A percentile compares a stretch with the other conserved stretches of the same genome.
phyloP scores from a whole-genome alignment of 2,888 invertebrate species.

The Hanleya hanleyi region DNA sequence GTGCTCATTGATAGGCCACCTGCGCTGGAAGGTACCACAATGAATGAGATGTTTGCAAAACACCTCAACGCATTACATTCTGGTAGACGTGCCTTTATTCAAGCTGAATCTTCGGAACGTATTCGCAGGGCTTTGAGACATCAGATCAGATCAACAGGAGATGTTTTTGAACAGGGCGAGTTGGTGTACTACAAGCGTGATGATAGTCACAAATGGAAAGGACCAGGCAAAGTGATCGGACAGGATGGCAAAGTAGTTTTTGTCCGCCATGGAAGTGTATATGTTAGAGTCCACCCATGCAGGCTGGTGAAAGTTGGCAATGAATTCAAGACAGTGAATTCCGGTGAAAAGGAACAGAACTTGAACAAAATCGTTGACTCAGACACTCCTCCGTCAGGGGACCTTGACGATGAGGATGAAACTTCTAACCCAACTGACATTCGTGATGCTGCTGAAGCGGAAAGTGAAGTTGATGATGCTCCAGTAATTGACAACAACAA shows the following conservation, averaged over 20 bases:
- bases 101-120: slow-evolving; percentile 21
- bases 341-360: no score
- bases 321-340: no score
- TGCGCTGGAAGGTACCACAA: slow-evolving; percentile 15
- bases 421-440: no score
- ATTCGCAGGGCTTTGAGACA: slow-evolving; percentile 21
- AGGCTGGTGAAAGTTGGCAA: neutral
- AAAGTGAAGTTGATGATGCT: no score
- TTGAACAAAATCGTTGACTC: no score
- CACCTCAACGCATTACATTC: slow-evolving; percentile 33
- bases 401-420: no score
- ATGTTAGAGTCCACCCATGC: neutral
- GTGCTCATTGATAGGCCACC: slow-evolving; percentile 16
- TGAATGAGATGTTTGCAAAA: slow-evolving; percentile 25
- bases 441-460: no score
- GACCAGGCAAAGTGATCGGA: neutral
- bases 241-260: slow-evolving; percentile 6
- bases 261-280: neutral
- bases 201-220: neutral
- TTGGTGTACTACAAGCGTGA: neutral
- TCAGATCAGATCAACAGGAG: slow-evolving; percentile 14
- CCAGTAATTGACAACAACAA: no score
- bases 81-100: slow-evolving; percentile 23
- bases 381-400: no score
- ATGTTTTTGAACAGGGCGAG: neutral